Conservation (phyloP, 1,140 invertebrate species). For the Phenacoccus solenopsis region DNA sequence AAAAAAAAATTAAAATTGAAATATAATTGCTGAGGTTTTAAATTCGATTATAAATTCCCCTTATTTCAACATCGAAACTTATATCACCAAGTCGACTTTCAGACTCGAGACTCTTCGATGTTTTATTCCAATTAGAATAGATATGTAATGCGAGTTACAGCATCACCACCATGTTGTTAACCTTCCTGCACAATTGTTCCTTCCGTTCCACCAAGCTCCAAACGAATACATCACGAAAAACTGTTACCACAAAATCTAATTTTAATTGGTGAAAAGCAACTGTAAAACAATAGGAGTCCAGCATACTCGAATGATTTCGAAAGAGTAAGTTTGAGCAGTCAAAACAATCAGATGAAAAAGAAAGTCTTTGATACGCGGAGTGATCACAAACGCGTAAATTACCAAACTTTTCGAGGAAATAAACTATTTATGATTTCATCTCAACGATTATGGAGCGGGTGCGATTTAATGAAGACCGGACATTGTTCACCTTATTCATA, state of each 20-base stretch:
- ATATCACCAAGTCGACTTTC: too few relatives aligned
- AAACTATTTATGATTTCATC: neutral
- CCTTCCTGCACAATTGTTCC: too few relatives aligned
- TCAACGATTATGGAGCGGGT: too few relatives aligned
- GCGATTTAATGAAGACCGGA: neutral
- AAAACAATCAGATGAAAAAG: slow-evolving; percentile 12
- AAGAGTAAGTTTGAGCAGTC: neutral
- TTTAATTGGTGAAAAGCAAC: slow-evolving; percentile 7
- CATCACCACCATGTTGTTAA: too few relatives aligned
- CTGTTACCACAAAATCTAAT: neutral
- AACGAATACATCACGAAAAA: neutral
- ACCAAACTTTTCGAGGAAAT: neutral
- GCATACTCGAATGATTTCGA: slow-evolving; percentile 10
- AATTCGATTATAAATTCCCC: too few relatives aligned
- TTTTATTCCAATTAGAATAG: too few relatives aligned
- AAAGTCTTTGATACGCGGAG: neutral
- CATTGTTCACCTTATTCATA: neutral
- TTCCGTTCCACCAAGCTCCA: too few relatives aligned
- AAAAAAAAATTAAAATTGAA: too few relatives aligned
- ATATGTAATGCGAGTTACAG: too few relatives aligned
- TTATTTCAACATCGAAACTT: too few relatives aligned
- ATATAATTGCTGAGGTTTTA: too few relatives aligned
- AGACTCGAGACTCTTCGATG: too few relatives aligned
- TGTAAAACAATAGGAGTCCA: neutral
- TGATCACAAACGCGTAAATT: slow-evolving; percentile 6